Base-by-base conservation (phyloP, 2,888 invertebrate species). In the Boloria selene region DNA sequence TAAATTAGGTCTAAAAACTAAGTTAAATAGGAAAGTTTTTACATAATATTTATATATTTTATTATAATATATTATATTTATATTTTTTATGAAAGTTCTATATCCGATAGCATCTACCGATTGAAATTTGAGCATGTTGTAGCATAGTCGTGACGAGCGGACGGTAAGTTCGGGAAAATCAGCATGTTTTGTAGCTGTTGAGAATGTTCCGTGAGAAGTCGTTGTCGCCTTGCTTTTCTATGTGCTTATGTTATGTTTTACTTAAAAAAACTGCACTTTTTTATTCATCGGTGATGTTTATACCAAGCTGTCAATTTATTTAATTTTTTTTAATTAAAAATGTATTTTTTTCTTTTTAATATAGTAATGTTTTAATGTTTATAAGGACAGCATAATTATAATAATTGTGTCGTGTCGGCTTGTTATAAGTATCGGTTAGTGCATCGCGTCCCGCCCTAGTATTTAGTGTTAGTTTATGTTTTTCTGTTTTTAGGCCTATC, bases 401-500 rank as follows among this genome's bases (percentile, higher is more conserved):
- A 47, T n/a, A 7, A 16, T n/a, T 14, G 47, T 16, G 5, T 16
- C 47, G 5, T 2, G 6, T 63, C 16, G 49, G 70, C 71, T 74
- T 73, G 69, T 72, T 73, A 68, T 71, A 67, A 70, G 64, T 16
- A 60, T 56, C 22, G 44, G 14, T 50, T 31, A 75, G 77, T 74
- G 71, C 71, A 73, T 74, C 76, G 71, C 69, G 63, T 70, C 67
- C 76, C 72, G 70, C 79, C 82, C 79, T 82, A 83, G 84, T 82
- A 78, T 82, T 84, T 87, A 85, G 88, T 82, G 78, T 86, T 86
- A 86, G 87, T 74, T 85, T 88, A 88, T 86, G 85, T 87, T 88
- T 93, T 85, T 90, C 86, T 90, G 87, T 90, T 94, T 94, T 90
- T 94, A 94, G 94, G 93, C 94, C 94, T 80, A 92, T 94, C 93